phyloP scores from a whole-genome alignment of 1,140 invertebrate species.

The Cotesia chilonis region DNA sequence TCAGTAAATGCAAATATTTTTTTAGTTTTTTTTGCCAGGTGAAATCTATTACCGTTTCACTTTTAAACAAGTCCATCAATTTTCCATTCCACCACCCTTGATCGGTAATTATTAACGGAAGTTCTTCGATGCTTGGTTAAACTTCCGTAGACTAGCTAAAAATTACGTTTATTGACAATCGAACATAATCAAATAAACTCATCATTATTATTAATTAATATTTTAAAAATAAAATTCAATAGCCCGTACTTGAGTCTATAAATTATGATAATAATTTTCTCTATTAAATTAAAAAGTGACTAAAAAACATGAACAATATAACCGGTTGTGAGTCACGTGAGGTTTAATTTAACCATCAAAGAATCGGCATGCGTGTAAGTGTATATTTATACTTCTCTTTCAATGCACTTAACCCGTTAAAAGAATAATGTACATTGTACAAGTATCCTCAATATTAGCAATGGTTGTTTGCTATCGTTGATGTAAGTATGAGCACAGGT shows the following conservation, averaged over 20 bases:
- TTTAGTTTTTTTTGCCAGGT: conserved; percentile 1
- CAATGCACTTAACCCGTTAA: background rate
- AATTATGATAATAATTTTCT: too few species aligned
- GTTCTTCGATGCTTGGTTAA: background rate
- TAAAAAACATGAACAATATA: background rate
- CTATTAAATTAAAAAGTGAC: background rate
- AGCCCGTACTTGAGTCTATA: too few species aligned
- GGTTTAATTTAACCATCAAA: background rate
- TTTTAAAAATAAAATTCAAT: too few species aligned
- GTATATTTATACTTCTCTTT: background rate
- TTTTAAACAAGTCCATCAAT: conserved; percentile 4
- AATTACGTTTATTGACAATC: background rate
- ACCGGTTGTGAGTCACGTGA: background rate
- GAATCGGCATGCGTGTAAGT: conserved; percentile 3
- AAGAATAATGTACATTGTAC: background rate
- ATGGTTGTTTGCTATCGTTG: background rate
- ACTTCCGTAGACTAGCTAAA: background rate
- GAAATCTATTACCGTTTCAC: background rate
- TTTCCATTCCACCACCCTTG: conserved; percentile 10
- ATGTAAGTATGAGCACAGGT: background rate
- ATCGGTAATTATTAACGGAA: conserved; percentile 5
- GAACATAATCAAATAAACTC: background rate
- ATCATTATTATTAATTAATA: too few species aligned
- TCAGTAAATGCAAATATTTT: background rate
- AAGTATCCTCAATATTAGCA: background rate